These are phyloP conservation scores for Drosophila orena DNA, from an alignment of 1,140 invertebrate species.

Conservation along the genomic window DNA sequence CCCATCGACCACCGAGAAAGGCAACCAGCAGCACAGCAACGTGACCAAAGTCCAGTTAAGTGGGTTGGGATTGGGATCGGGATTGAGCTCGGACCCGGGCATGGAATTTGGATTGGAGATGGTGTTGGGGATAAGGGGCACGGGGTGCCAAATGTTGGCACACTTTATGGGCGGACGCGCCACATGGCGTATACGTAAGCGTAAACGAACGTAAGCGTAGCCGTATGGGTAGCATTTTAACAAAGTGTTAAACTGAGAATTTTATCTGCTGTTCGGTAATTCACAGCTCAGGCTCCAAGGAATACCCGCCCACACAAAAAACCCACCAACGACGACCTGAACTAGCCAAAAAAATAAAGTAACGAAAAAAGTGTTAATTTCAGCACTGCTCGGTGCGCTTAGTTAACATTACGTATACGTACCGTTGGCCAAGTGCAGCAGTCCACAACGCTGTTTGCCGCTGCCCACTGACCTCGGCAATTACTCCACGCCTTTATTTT, in stretches of 20 bases:
- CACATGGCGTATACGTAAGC: conserved; percentile 59
- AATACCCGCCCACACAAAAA: conserved; percentile 55
- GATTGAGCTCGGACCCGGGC: not conserved
- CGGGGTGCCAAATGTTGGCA: conserved; percentile 57
- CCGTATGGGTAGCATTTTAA: conserved; percentile 74
- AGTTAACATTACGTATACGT: conserved; percentile 73
- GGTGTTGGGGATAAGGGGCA: not conserved
- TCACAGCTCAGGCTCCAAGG: conserved; percentile 69
- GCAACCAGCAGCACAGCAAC: conserved; percentile 33
- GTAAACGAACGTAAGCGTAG: conserved; percentile 42
- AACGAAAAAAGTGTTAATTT: conserved; percentile 74
- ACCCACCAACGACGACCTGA: conserved; percentile 22
- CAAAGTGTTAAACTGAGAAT: conserved; percentile 84
- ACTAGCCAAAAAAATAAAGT: conserved; percentile 41
- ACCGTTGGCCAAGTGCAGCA: conserved; percentile 23
- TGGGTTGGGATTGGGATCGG: conserved; percentile 20
- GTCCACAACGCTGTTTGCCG: conserved; percentile 17
- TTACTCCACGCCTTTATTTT: conserved; percentile 84
- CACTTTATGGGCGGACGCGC: conserved; percentile 69
- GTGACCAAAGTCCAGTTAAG: conserved; percentile 50
- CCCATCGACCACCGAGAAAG: conserved; percentile 13
- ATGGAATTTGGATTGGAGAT: not conserved
- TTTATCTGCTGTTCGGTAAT: conserved; percentile 81
- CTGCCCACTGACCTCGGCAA: conserved; percentile 76
- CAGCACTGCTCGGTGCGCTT: conserved; percentile 59